These are phyloP conservation scores for Nemurella pictetii DNA, from an alignment of 2,888 invertebrate genomes.

Conservation along the genomic window DNA sequence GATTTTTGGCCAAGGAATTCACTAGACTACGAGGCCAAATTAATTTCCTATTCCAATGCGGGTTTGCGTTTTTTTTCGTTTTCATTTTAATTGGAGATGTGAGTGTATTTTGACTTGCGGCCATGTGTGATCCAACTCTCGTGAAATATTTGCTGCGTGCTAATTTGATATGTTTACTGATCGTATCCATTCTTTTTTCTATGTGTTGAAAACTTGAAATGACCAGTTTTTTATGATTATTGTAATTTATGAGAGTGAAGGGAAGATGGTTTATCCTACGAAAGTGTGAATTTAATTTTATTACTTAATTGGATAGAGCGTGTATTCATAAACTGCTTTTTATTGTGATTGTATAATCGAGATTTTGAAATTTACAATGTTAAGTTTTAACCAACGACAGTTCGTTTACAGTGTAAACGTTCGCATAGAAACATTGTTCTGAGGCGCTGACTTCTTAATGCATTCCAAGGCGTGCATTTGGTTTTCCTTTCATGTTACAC, in stretches of 20 bases:
- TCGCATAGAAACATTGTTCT: neutral
- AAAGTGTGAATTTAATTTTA: neutral
- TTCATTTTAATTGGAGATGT: neutral
- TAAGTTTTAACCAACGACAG: too few relatives aligned
- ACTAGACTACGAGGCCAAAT: neutral
- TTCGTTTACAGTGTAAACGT: neutral
- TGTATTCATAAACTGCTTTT: neutral
- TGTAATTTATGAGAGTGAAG: neutral
- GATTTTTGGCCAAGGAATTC: too few relatives aligned
- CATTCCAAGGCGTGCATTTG: neutral
- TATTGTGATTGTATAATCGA: neutral
- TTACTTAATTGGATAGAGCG: neutral
- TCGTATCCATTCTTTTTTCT: neutral
- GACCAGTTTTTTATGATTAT: neutral
- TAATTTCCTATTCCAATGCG: neutral
- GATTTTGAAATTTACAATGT: neutral
- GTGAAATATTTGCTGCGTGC: neutral
- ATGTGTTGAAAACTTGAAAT: neutral
- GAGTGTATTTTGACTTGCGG: neutral
- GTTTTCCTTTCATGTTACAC: neutral
- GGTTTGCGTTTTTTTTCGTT: neutral
- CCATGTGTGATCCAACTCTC: neutral
- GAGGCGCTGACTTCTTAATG: neutral
- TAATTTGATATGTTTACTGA: neutral
- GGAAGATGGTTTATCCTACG: neutral